Evolutionary conservation across 2,113 vertebrate species (phyloP).

Genomic region (Mixornis gularis): DNA sequence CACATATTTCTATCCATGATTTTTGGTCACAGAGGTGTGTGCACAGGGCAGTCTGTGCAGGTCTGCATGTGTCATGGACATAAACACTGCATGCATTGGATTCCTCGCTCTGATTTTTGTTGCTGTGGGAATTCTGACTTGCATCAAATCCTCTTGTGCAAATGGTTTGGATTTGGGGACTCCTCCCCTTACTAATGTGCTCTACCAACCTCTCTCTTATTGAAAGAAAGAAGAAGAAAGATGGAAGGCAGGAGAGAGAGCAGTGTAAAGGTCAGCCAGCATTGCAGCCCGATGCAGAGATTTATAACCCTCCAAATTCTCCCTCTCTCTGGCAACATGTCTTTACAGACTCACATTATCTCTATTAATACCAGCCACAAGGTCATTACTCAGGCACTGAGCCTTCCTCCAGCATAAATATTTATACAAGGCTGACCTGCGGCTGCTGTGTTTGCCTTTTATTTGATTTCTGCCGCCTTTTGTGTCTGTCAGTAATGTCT

Average conservation of each 20-base stretch:
- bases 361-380: slow-evolving; percentile 81
- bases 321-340: slow-evolving; percentile 61
- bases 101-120: not conserved
- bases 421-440: slow-evolving; percentile 79
- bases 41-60: not conserved
- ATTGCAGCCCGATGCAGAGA: slow-evolving; percentile 43
- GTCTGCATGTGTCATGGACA: not conserved
- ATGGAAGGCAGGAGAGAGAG: slow-evolving; percentile 38
- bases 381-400: slow-evolving; percentile 79
- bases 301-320: slow-evolving; percentile 63
- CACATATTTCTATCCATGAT: accelerated
- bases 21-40: not conserved
- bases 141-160: not conserved
- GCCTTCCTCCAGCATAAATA: slow-evolving; percentile 80
- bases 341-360: slow-evolving; percentile 76
- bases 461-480: slow-evolving; percentile 82
- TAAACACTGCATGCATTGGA: not conserved
- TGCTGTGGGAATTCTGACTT: not conserved
- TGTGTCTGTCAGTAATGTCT: slow-evolving; percentile 76
- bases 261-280: slow-evolving; percentile 62
- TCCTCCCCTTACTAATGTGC: not conserved
- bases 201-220: not conserved
- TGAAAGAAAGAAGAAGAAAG: slow-evolving; percentile 8
- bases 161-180: slow-evolving; percentile 6
- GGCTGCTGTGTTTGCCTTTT: slow-evolving; percentile 75